These are phyloP conservation scores for Zaprionus obscuricornis DNA, from an alignment of 2,888 invertebrate genomes.

Conservation along the genomic window DNA sequence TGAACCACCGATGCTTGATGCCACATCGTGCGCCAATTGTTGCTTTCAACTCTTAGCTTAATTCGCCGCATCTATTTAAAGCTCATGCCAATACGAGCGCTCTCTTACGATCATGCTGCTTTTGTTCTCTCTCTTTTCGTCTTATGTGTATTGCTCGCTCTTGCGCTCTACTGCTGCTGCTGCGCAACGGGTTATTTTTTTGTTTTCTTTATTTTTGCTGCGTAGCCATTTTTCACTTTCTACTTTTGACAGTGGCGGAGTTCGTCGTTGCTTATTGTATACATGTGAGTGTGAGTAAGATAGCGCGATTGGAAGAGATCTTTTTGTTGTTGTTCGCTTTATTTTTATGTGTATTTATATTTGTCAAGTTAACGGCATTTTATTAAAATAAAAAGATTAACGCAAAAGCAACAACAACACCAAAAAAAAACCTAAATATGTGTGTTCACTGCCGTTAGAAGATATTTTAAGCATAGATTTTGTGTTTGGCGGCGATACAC, in stretches of 20 bases:
- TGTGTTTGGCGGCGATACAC: not conserved
- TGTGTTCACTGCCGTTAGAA: conserved; percentile 1
- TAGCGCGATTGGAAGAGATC: not conserved
- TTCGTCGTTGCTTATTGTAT: not conserved
- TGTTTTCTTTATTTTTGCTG: conserved; percentile 15
- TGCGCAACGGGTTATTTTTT: conserved; percentile 28
- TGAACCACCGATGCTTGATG: conserved; percentile 72
- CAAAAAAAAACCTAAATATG: conserved; percentile 15
- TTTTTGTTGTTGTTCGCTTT: too few species aligned
- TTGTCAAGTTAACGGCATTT: conserved; percentile 17
- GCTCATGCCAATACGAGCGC: not conserved
- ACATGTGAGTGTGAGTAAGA: not conserved
- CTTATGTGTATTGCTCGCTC: not conserved
- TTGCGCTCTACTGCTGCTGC: conserved; percentile 15
- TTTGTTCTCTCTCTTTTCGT: too few species aligned
- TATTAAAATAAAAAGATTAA: not conserved
- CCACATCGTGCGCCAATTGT: too few species aligned
- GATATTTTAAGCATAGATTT: conserved; percentile 11
- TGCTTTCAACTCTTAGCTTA: conserved; percentile 7
- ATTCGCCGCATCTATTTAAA: conserved; percentile 11
- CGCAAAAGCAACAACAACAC: not conserved
- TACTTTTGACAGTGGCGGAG: conserved; percentile 35
- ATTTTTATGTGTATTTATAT: too few species aligned
- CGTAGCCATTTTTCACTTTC: conserved; percentile 43
- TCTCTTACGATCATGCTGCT: too few species aligned